Conservation (phyloP, 1,140 invertebrate species). For the Tetramorium parvispinum region DNA sequence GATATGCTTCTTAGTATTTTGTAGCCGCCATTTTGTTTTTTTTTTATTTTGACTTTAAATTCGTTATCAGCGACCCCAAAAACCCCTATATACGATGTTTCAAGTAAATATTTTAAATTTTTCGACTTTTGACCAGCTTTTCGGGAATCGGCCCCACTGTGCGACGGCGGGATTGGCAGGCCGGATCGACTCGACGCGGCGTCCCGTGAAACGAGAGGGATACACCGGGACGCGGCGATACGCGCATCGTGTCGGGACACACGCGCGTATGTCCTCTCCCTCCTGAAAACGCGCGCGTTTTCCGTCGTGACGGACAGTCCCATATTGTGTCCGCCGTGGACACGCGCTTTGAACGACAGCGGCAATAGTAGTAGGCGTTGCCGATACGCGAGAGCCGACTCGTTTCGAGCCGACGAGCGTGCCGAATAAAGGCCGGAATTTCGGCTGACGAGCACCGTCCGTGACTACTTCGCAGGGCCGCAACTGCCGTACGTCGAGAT, state of each 20-base stretch:
- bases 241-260: conserved; percentile 14
- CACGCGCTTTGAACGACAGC: conserved; percentile 65
- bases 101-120: too few species aligned
- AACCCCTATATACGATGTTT: too few species aligned
- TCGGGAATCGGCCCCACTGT: too few species aligned
- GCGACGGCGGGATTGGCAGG: conserved; percentile 43
- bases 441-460: conserved; percentile 47
- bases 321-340: conserved; percentile 51
- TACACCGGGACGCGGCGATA: background rate
- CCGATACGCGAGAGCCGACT: conserved; percentile 57
- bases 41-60: too few species aligned
- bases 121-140: too few species aligned
- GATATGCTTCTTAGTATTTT: too few species aligned
- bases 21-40: too few species aligned
- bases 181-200: conserved; percentile 31
- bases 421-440: conserved; percentile 61
- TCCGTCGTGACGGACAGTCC: conserved; percentile 68
- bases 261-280: conserved; percentile 2
- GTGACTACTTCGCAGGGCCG: conserved; percentile 47
- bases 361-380: conserved; percentile 58
- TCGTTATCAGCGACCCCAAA: too few species aligned
- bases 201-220: conserved; percentile 36
- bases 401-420: conserved; percentile 25
- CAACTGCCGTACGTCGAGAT: background rate
- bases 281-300: conserved; percentile 51